Evolutionary conservation across 1,140 invertebrate species (phyloP), one percentile per base, ranked within the genome.

Genomic region (Hycleus cichorii): DNA sequence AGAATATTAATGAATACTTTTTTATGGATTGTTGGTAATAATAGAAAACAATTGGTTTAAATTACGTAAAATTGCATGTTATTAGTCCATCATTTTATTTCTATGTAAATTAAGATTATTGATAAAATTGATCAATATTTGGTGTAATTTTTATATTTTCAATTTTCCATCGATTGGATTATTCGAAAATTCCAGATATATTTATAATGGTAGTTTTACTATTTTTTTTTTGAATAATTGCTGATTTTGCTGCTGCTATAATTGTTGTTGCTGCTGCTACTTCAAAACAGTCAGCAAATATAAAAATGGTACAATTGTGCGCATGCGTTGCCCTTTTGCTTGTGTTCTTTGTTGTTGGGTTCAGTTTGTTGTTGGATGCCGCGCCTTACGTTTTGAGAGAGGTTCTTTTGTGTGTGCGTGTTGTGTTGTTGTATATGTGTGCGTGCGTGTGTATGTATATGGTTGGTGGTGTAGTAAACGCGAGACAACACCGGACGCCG

Each of bases 401-500:
- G 57, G 42, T 64, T 64, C 66, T 72, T 57, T 68, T 64, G 59
- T 50, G 62, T 58, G 59, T 70, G 70, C 70, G 69, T 64, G 60
- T 39, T 54, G 65, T 69, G 69, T 67, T 72, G 67, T 69, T 66
- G 73, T 69, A 54, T 69, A 68, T 70, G 68, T 60, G 49, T 39
- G 44, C 45, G 69, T 72, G 68, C 73, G 10, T 18, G 18, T 18
- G 18, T 18, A 18, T 18, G 18, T 18, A 18, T 18, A 18, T 18
- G 18, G 2, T 32, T 32, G 32, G 70, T 74, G 70, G 74, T 75
- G 69, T 73, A 80, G 80, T 83, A 3, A 32, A 32, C 2, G 32
- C 82, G 83, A 82, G 18, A 18, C 18, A 81, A 81, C 82, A 76
- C 81, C 83, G 78, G 80, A 81, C 79, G 81, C 82, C 72, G 78